phyloP scores from a whole-genome alignment of 2,113 vertebrate genomes.

The Ailuropoda melanoleuca region DNA sequence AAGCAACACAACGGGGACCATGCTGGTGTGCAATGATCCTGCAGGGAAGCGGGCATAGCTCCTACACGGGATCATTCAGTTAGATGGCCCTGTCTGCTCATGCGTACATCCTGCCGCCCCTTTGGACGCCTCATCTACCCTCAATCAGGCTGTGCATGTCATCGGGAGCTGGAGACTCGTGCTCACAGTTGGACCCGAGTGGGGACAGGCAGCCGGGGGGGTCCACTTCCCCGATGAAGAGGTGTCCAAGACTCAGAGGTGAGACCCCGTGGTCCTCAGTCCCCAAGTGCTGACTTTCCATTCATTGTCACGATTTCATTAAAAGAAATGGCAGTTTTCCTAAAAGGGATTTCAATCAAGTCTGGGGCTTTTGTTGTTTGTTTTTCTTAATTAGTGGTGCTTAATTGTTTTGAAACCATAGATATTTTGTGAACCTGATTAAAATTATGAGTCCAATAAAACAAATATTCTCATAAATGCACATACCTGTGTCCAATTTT shows the following conservation, averaged over 20 bases:
- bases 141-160: fast-evolving
- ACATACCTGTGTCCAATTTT: background rate
- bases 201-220: fast-evolving
- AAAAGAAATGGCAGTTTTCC: background rate
- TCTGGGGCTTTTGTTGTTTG: background rate
- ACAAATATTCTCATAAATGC: background rate
- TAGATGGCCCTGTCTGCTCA: fast-evolving
- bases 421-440: background rate
- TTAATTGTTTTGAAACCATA: background rate
- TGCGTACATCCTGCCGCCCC: too few species aligned
- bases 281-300: background rate
- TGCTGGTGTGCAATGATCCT: fast-evolving
- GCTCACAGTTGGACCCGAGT: background rate
- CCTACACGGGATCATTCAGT: background rate
- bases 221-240: background rate
- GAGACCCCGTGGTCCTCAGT: background rate
- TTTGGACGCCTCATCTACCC: fast-evolving
- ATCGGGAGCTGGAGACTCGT: fast-evolving
- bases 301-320: background rate
- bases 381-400: background rate
- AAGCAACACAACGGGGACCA: too few species aligned
- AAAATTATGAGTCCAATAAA: background rate
- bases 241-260: background rate
- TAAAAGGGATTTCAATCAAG: background rate
- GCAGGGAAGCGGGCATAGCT: fast-evolving